A percentile compares a stretch with the other conserved stretches of the same genome.
Evolutionary conservation across 1,140 invertebrate genomes (phyloP).

Genomic region (Colletes latitarsis): DNA sequence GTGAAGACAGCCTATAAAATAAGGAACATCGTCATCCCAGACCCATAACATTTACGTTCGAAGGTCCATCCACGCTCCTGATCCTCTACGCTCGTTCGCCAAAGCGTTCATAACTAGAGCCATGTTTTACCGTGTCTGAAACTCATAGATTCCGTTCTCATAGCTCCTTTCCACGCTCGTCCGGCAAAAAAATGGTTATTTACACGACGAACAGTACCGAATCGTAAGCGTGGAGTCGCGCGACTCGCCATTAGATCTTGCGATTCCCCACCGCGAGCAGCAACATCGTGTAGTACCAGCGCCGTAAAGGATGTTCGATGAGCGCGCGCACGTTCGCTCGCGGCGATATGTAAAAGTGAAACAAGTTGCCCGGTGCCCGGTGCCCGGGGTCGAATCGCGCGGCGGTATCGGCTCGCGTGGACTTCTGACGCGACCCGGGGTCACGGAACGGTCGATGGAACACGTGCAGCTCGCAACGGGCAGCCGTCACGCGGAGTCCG

Average conservation of each 20-base stretch:
- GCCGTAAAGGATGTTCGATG: conserved; percentile 10
- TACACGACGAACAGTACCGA: background rate
- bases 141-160: too few relatives aligned
- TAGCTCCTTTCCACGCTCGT: too few relatives aligned
- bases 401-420: conserved; percentile 26
- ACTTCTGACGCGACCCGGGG: conserved; percentile 54
- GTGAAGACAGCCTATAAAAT: too few relatives aligned
- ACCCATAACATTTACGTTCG: too few relatives aligned
- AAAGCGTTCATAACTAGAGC: too few relatives aligned
- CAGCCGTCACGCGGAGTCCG: conserved; percentile 22
- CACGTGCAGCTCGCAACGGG: conserved; percentile 49
- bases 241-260: background rate
- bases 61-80: too few relatives aligned
- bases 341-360: conserved; percentile 32
- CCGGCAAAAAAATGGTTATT: background rate
- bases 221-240: background rate
- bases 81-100: too few relatives aligned
- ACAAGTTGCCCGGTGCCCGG: conserved; percentile 20
- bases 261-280: background rate
- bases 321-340: background rate
- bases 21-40: too few relatives aligned
- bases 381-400: conserved; percentile 6
- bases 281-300: conserved; percentile 27
- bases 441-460: conserved; percentile 52
- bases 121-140: too few relatives aligned